Percentiles rank a stretch among this genome's conserved stretches.
Evolutionary conservation across 2,113 vertebrate species (phyloP).

Genomic region (Raja brachyura): DNA sequence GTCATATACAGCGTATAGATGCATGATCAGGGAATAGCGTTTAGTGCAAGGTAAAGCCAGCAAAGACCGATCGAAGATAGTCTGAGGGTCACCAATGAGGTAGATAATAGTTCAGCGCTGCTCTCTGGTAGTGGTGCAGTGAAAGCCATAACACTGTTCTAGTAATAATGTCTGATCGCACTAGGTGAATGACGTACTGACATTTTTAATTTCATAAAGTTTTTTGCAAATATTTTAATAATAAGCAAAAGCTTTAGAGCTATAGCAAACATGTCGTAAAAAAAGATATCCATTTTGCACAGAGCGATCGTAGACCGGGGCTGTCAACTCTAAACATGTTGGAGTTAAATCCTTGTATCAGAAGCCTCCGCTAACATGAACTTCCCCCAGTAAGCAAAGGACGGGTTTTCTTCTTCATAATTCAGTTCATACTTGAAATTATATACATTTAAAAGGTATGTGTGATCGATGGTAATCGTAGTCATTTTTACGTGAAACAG

Average conservation of each 20-base stretch:
- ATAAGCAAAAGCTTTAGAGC: no score
- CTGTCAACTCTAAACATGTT: no score
- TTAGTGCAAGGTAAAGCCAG: no score
- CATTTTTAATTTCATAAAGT: neutral
- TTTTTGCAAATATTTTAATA: neutral
- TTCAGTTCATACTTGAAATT: constrained; percentile 6
- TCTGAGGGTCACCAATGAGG: no score
- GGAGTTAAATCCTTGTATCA: neutral
- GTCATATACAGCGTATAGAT: no score
- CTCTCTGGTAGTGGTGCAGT: neutral
- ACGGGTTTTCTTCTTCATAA: neutral
- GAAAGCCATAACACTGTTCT: neutral
- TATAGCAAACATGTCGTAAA: no score
- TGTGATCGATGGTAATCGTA: constrained; percentile 33
- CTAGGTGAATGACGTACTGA: neutral
- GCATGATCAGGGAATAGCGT: no score
- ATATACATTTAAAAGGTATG: constrained; percentile 20
- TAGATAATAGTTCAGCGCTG: no score
- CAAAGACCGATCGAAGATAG: no score
- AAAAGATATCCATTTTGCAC: neutral
- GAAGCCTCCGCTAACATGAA: neutral
- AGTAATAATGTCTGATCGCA: neutral
- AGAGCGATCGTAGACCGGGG: neutral
- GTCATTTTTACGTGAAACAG: constrained; percentile 36
- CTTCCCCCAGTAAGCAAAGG: neutral